phyloP scores from a whole-genome alignment of 2,113 vertebrate genomes.

The Andinoacara biseriatus region DNA sequence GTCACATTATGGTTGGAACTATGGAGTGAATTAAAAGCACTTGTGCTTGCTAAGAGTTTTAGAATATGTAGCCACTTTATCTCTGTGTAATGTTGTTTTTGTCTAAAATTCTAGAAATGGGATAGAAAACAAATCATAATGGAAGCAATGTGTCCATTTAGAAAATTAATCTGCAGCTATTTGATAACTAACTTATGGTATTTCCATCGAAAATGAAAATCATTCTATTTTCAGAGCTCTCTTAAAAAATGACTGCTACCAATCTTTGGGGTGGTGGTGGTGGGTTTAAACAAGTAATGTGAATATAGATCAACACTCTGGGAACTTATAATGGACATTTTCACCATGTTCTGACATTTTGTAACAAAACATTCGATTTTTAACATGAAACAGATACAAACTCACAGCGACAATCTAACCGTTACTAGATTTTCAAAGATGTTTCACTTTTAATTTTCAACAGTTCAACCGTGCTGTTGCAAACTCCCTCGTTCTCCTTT shows the following conservation, averaged over 20 bases:
- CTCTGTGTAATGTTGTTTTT: background rate
- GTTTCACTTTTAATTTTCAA: background rate
- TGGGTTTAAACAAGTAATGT: background rate
- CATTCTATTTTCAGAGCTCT: background rate
- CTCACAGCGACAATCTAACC: too few species aligned
- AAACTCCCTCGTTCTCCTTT: background rate
- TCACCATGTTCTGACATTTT: too few species aligned
- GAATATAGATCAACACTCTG: background rate
- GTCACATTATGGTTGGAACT: background rate
- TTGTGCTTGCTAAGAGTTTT: background rate
- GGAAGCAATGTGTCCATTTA: background rate
- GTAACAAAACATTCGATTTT: too few species aligned
- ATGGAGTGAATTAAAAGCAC: background rate
- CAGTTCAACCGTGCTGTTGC: background rate
- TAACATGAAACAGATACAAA: background rate
- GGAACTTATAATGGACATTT: background rate
- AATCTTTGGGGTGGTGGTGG: background rate
- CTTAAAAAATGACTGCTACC: accelerated
- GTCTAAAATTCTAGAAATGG: background rate
- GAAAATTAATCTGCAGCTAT: background rate
- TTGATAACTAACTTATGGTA: background rate
- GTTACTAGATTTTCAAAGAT: background rate
- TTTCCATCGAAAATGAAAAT: background rate
- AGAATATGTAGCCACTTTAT: background rate
- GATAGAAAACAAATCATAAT: background rate